Evolutionary conservation across 2,113 vertebrate species (phyloP).

Genomic region (Engystomops pustulosus): DNA sequence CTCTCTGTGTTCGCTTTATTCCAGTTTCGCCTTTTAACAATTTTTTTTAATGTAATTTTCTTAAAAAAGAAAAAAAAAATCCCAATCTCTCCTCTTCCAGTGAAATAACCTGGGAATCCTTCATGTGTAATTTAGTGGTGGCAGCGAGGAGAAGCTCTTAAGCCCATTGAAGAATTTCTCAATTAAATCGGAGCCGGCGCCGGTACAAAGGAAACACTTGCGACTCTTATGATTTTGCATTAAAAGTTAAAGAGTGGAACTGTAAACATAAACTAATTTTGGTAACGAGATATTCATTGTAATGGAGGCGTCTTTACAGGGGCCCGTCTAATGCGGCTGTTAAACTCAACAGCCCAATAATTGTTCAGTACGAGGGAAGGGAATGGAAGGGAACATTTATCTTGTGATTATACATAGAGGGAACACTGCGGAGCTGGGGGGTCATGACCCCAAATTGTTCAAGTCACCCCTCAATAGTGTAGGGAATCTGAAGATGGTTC

Average conservation of each 20-base stretch:
- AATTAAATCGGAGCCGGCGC: neutral
- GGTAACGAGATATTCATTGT: conserved; percentile 37
- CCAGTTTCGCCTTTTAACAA: too few relatives aligned
- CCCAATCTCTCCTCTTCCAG: neutral
- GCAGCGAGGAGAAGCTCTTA: neutral
- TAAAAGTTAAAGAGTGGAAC: conserved; percentile 57
- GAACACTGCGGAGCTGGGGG: neutral
- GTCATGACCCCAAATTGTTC: too few relatives aligned
- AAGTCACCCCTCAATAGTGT: too few relatives aligned
- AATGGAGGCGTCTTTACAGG: conserved; percentile 25
- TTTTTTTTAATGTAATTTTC: too few relatives aligned
- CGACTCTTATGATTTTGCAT: conserved; percentile 51
- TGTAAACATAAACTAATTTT: conserved; percentile 52
- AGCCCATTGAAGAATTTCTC: neutral
- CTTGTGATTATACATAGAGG: neutral
- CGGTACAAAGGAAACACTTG: conserved; percentile 19
- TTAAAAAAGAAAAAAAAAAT: too few relatives aligned
- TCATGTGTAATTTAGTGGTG: neutral
- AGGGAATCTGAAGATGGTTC: too few relatives aligned
- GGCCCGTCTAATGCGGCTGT: conserved; percentile 22
- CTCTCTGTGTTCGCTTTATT: neutral
- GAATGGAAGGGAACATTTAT: neutral
- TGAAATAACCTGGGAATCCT: neutral
- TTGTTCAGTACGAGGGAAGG: conserved; percentile 3
- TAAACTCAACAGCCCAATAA: conserved; percentile 54